These are phyloP conservation scores for Clarias pachynema DNA, from an alignment of 2,797 vertebrate species.

Conservation along the genomic window DNA sequence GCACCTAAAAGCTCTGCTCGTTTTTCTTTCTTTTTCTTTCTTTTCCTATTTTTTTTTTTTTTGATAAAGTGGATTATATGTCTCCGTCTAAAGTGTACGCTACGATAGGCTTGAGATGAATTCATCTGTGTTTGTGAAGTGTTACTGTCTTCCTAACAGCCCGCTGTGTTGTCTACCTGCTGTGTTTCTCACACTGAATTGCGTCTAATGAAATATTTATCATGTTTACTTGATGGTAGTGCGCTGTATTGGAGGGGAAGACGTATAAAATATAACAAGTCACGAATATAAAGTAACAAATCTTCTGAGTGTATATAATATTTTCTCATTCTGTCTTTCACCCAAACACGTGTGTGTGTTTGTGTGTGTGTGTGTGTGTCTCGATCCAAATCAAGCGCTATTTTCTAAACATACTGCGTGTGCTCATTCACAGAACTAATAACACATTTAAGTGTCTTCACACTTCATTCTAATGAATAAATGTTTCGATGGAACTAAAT, in stretches of 20 bases:
- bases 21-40: not conserved
- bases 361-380: not conserved
- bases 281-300: no score
- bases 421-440: not conserved
- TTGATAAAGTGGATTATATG: slow-evolving; percentile 1
- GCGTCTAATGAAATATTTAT: slow-evolving; percentile 56
- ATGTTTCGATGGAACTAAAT: not conserved
- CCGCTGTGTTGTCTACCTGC: slow-evolving; percentile 20
- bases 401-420: slow-evolving; percentile 1
- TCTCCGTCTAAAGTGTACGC: not conserved
- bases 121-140: slow-evolving; percentile 34
- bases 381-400: not conserved
- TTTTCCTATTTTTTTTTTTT: not conserved
- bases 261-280: not conserved
- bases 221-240: slow-evolving; percentile 53
- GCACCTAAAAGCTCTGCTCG: not conserved
- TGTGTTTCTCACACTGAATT: slow-evolving; percentile 34
- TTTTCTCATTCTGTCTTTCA: slow-evolving; percentile 8
- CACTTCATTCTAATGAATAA: slow-evolving; percentile 13
- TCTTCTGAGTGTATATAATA: slow-evolving; percentile 18
- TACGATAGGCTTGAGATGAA: slow-evolving; percentile 21
- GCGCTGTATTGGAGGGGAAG: not conserved
- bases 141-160: slow-evolving; percentile 30
- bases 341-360: not conserved
- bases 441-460: slow-evolving; percentile 1